A percentile compares a stretch with the other conserved stretches of the same genome.
Conservation (phyloP, 2,888 invertebrate genomes). For the Ennomos fuscantarius region DNA sequence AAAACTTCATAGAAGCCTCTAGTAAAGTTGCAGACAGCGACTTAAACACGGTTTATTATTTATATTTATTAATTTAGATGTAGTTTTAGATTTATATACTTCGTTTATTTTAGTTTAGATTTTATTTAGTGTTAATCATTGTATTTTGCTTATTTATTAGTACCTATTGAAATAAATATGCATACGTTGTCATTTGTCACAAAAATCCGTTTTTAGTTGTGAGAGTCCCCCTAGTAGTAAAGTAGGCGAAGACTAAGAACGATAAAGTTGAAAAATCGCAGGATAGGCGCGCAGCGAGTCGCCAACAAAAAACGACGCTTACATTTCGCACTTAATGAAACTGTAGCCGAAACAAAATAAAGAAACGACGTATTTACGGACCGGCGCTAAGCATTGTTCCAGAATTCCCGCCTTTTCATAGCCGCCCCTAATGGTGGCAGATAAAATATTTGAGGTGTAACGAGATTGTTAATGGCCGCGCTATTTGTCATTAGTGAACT, state of each 20-base stretch:
- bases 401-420: slow-evolving; percentile 62
- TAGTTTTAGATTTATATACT: no score
- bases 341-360: slow-evolving; percentile 80
- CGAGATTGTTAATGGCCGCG: slow-evolving; percentile 44
- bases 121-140: no score
- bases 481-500: slow-evolving; percentile 44
- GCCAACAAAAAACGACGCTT: slow-evolving; percentile 74
- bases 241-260: slow-evolving; percentile 40
- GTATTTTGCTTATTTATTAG: no score
- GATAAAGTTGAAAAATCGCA: slow-evolving; percentile 82
- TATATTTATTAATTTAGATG: no score
- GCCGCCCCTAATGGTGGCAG: slow-evolving; percentile 60
- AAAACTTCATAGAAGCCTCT: no score
- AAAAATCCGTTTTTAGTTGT: slow-evolving; percentile 4
- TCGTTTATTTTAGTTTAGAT: no score
- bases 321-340: slow-evolving; percentile 84
- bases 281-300: slow-evolving; percentile 70
- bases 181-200: not conserved
- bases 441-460: slow-evolving; percentile 63
- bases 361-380: slow-evolving; percentile 73
- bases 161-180: not conserved
- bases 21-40: no score
- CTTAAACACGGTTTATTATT: no score
- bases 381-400: slow-evolving; percentile 71
- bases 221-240: slow-evolving; percentile 10